Evolutionary conservation across 2,888 invertebrate genomes (phyloP).

Genomic region (Limnephilus marmoratus): DNA sequence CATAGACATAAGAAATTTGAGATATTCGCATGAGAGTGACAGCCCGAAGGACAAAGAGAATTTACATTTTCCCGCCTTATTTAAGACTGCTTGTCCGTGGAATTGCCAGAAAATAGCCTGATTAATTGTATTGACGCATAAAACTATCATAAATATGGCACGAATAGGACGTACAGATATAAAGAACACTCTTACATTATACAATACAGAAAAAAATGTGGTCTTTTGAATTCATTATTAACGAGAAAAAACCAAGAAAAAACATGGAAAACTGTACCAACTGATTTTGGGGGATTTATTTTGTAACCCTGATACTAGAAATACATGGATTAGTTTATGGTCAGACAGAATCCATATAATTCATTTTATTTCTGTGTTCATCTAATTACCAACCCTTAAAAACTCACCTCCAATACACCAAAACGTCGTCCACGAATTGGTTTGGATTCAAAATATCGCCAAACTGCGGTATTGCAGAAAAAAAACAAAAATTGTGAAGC

Average conservation of each 20-base stretch:
- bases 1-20: background rate
- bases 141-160: background rate
- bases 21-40: slow-evolving; percentile 15
- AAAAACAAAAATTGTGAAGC: too few relatives aligned
- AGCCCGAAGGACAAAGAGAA: slow-evolving; percentile 6
- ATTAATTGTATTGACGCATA: slow-evolving; percentile 15
- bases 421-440: too few relatives aligned
- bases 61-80: slow-evolving; percentile 33
- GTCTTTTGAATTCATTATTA: background rate
- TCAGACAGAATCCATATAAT: background rate
- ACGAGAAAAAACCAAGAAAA: background rate
- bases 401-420: too few relatives aligned
- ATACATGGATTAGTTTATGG: background rate
- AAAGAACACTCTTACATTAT: background rate
- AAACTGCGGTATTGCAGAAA: too few relatives aligned
- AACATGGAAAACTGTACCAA: background rate
- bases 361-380: too few relatives aligned
- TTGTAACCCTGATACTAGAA: background rate
- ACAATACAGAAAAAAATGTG: background rate
- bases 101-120: background rate
- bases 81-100: background rate
- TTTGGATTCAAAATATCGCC: too few relatives aligned
- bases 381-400: too few relatives aligned
- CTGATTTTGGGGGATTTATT: background rate
- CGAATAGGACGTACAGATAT: background rate